Evolutionary conservation across 2,113 vertebrate genomes (phyloP).

Genomic region (Macaca fascicularis): DNA sequence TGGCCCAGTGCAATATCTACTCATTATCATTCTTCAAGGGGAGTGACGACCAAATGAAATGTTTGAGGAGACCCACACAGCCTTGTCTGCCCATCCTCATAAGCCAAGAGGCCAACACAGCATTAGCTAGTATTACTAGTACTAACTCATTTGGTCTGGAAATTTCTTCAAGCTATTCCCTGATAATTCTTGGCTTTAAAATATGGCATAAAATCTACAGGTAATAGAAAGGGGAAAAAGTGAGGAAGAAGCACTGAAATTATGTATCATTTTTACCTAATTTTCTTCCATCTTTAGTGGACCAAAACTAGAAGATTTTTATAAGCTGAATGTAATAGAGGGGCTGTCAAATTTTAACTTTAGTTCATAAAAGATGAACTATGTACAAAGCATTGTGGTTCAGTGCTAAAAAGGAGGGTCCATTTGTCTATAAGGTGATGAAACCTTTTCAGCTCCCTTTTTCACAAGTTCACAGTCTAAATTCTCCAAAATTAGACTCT

Average conservation of each 20-base stretch:
- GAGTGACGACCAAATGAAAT: neutral
- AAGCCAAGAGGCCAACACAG: neutral
- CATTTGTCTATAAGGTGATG: neutral
- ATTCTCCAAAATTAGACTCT: neutral
- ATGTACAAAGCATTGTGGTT: neutral
- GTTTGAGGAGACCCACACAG: neutral
- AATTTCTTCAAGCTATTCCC: neutral
- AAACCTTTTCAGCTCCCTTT: constrained; percentile 23
- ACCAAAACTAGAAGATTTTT: constrained; percentile 5
- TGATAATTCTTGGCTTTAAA: neutral
- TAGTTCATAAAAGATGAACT: neutral
- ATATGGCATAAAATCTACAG: neutral
- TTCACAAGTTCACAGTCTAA: neutral
- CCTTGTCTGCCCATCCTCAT: neutral
- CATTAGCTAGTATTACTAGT: neutral
- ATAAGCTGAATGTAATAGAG: neutral
- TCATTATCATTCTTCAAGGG: neutral
- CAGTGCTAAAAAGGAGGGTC: neutral
- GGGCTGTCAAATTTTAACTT: neutral
- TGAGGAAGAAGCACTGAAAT: neutral
- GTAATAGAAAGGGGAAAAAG: neutral
- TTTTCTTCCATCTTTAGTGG: neutral
- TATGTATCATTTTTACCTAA: neutral
- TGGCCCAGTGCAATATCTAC: neutral
- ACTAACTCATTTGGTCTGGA: neutral